phyloP scores from a whole-genome alignment of 2,797 vertebrate genomes.

The Cossypha polioptera region DNA sequence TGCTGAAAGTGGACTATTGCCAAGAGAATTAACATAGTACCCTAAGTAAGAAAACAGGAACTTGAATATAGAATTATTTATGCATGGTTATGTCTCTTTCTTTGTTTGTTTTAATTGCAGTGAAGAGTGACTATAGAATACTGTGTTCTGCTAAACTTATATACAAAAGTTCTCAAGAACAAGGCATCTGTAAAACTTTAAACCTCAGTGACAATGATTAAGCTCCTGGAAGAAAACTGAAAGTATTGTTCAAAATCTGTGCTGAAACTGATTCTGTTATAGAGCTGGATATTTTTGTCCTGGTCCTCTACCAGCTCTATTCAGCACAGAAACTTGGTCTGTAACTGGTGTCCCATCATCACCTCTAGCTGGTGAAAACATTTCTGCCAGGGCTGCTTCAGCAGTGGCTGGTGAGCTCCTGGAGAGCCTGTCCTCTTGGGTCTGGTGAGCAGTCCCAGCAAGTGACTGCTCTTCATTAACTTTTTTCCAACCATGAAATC shows the following conservation, averaged over 20 bases:
- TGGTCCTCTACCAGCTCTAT: not conserved
- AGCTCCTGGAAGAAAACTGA: not conserved
- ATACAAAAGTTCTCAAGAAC: not conserved
- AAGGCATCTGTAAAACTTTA: not conserved
- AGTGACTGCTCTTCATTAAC: not conserved
- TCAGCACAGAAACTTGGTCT: not conserved
- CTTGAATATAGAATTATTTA: not conserved
- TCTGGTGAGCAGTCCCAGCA: not conserved
- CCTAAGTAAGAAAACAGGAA: not conserved
- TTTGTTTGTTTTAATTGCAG: not conserved
- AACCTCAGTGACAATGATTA: not conserved
- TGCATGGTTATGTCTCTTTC: not conserved
- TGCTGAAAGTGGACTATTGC: not conserved
- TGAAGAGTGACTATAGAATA: not conserved
- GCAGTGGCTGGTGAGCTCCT: not conserved
- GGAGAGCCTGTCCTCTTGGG: not conserved
- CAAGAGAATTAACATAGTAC: not conserved
- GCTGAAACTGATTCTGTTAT: not conserved
- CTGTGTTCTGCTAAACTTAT: not conserved
- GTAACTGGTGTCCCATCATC: not conserved
- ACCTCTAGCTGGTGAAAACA: not conserved
- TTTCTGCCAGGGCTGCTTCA: not conserved
- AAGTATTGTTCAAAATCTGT: not conserved
- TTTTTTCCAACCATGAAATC: not conserved
- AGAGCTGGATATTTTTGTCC: not conserved